Base-by-base conservation (phyloP, 2,797 vertebrate genomes). In the Acipenser ruthenus region DNA sequence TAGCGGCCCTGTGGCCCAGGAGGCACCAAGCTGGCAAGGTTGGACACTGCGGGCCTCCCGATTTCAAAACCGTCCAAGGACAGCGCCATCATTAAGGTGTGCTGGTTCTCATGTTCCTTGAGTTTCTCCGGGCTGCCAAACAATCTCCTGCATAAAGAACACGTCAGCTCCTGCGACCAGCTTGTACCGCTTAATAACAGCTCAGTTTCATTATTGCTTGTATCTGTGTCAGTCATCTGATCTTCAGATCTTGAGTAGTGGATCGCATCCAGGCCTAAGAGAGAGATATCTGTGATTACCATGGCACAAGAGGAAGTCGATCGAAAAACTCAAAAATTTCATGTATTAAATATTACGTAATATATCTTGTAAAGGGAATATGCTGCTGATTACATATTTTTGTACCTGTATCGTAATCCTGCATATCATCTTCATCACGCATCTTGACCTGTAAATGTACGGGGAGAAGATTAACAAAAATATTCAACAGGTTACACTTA, bases 91-190 rank as follows among this genome's bases (percentile, higher is more conserved):
- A 90, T 84, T 71, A 91, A 79, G 7, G 79, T 66, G 63, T 91
- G 86, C 70, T 74, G 66, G 8, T 86, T 86, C 77, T 90, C 79
- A 61, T 91, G 89, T 75, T 92, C 89, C 82, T 83, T 74, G 73
- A 91, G 89, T 77, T 86, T 82, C 73, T 88, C 87, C 70, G 84
- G 80, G 79, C 79, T 69, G 82, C 82, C 79, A 77, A 91, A 88
- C 75, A 89, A 81, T 86, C 86, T 89, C 78, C 90, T 82, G 82
- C 90, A 92, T 87, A 92, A 86, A 71, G 83, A 91, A 79, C 92
- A 94, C 72, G 78, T 75, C 67, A 86, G 79, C 67, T 85, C 87
- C 82, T 65, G 79, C 74, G 77, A 71, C 69, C 82, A 84, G 70
- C 80, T 71, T 0, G 72, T 73, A 77, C 81, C 80, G 74, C 83